These are phyloP conservation scores for Microtus pennsylvanicus DNA, from an alignment of 2,113 vertebrate species.

Conservation along the genomic window DNA sequence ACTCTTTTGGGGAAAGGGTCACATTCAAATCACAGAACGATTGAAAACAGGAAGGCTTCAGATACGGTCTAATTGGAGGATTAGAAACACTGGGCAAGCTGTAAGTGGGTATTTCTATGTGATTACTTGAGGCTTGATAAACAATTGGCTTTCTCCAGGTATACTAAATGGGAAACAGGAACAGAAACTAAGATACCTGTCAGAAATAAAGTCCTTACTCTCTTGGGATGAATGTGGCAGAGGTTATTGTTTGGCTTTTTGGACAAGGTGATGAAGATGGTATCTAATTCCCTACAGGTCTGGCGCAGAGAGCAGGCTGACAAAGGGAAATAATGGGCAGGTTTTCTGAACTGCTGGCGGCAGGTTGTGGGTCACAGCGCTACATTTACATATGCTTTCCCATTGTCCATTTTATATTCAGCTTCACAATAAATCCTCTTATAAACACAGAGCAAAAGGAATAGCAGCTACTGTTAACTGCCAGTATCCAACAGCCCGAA, in stretches of 20 bases:
- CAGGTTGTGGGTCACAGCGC: neutral
- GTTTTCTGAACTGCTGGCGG: neutral
- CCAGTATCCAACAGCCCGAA: neutral
- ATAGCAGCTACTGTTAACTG: neutral
- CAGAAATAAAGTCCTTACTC: neutral
- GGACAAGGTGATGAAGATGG: neutral
- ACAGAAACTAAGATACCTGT: neutral
- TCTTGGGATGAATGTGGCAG: neutral
- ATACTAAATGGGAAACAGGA: neutral
- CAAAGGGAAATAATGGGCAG: neutral
- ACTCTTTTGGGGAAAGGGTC: neutral
- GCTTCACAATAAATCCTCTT: neutral
- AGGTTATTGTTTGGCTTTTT: neutral
- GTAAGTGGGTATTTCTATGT: no score
- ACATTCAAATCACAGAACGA: neutral
- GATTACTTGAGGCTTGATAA: rapidly evolving
- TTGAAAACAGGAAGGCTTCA: neutral
- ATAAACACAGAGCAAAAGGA: neutral
- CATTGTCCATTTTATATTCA: neutral
- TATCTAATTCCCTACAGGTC: neutral
- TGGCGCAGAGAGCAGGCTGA: neutral
- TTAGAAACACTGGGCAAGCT: neutral
- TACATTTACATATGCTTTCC: neutral
- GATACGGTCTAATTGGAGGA: neutral
- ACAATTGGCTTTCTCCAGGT: neutral